Conservation (phyloP, 2,797 vertebrate species). For the Typhlichthys subterraneus region DNA sequence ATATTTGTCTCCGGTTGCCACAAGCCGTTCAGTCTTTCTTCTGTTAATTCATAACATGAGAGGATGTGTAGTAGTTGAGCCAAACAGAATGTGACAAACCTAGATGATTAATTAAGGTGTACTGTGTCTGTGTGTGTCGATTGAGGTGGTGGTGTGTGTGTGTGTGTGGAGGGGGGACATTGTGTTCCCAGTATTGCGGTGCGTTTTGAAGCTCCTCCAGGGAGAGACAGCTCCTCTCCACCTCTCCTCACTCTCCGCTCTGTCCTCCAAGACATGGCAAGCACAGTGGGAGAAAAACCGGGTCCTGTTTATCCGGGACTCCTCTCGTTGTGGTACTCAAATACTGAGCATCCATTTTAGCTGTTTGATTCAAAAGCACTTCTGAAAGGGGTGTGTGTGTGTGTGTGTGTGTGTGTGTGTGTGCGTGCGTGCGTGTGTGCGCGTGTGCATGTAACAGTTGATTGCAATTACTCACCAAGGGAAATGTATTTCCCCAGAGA, state of each 20-base stretch:
- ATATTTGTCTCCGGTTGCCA: neutral
- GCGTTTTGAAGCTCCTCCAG: slow-evolving; percentile 1
- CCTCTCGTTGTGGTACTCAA: slow-evolving; percentile 10
- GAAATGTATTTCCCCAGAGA: slow-evolving; percentile 19
- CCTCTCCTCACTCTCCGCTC: neutral
- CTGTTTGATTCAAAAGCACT: slow-evolving; percentile 30
- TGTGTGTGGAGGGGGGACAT: too few species aligned
- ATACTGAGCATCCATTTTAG: slow-evolving; percentile 22
- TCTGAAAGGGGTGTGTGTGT: slow-evolving; percentile 8
- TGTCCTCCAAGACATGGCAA: slow-evolving; percentile 1
- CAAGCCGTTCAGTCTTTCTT: slow-evolving; percentile 10
- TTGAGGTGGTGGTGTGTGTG: neutral
- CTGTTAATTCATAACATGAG: slow-evolving; percentile 17
- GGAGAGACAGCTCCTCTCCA: neutral
- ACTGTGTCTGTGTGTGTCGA: neutral
- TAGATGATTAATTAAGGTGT: neutral
- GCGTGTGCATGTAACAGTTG: neutral
- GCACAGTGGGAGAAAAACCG: slow-evolving; percentile 16
- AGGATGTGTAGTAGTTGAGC: neutral
- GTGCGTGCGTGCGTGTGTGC: neutral
- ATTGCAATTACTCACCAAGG: slow-evolving; percentile 53
- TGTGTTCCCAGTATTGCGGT: neutral
- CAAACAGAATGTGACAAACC: neutral
- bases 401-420: neutral
- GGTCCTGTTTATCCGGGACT: slow-evolving; percentile 15